Conservation (phyloP, 2,888 invertebrate species). For the Coleophora flavipennella region DNA sequence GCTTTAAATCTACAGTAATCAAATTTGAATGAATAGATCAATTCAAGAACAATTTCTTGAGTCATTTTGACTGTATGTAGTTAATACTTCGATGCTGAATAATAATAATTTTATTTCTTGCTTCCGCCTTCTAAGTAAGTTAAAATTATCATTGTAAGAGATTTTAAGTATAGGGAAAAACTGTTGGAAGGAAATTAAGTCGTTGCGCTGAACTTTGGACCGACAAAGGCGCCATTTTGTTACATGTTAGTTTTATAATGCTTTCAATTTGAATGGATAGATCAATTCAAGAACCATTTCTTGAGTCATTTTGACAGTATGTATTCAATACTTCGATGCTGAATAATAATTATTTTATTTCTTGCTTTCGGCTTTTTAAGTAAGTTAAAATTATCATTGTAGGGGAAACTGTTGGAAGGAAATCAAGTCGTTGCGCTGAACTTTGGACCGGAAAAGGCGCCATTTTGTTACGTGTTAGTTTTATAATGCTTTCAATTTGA, state of each 20-base stretch:
- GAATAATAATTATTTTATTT: too few relatives aligned
- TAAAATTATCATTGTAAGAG: too few relatives aligned
- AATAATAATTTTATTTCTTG: too few relatives aligned
- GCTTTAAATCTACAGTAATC: too few relatives aligned
- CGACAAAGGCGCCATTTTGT: constrained; percentile 33
- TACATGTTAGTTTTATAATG: constrained; percentile 21
- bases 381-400: too few relatives aligned
- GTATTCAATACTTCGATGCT: too few relatives aligned
- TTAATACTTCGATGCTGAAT: too few relatives aligned
- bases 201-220: constrained; percentile 30
- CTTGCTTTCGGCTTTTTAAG: too few relatives aligned
- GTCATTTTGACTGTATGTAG: background rate
- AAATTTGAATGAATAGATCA: constrained; percentile 2
- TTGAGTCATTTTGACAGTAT: background rate
- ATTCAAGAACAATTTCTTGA: background rate
- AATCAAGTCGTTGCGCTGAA: constrained; percentile 44
- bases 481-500: constrained; percentile 21
- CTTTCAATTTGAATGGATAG: constrained; percentile 14
- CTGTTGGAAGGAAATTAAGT: constrained; percentile 50
- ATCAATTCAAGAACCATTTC: background rate
- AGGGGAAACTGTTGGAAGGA: too few relatives aligned
- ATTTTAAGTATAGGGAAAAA: too few relatives aligned
- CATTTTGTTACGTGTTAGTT: constrained; percentile 25
- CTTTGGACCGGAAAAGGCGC: constrained; percentile 29
- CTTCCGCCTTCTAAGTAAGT: too few relatives aligned